Evolutionary conservation across 2,113 vertebrate genomes (phyloP).

Genomic region (Pangasianodon hypophthalmus): DNA sequence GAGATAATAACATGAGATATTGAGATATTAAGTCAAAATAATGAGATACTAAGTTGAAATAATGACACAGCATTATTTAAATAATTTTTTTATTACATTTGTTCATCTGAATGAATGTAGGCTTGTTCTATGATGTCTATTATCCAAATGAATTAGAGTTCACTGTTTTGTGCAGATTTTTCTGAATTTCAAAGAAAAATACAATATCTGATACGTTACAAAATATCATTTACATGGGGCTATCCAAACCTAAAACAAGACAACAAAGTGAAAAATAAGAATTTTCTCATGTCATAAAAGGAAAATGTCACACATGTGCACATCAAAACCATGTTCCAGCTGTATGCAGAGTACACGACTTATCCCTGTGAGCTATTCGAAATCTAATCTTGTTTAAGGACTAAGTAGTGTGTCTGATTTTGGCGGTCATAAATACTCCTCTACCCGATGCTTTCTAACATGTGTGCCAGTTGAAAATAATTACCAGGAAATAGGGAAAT

Average conservation of each 20-base stretch:
- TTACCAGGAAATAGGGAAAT: constrained; percentile 50
- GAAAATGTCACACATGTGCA: background rate
- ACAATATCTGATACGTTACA: too few relatives aligned
- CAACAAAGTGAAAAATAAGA: background rate
- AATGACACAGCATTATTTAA: too few relatives aligned
- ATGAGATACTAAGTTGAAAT: too few relatives aligned
- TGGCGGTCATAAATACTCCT: background rate
- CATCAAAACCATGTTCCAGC: background rate
- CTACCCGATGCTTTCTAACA: constrained; percentile 27
- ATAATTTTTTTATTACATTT: too few relatives aligned
- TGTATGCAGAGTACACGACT: background rate
- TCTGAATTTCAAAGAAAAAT: too few relatives aligned
- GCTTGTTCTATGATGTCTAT: background rate
- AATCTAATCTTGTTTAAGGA: background rate
- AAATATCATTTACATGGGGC: background rate
- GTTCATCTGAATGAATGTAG: too few relatives aligned
- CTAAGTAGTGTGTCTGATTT: background rate
- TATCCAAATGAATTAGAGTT: background rate
- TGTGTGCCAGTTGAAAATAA: constrained; percentile 47
- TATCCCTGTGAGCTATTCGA: background rate
- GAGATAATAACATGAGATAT: too few relatives aligned
- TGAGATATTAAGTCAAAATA: too few relatives aligned
- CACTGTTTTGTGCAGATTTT: background rate
- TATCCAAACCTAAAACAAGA: background rate
- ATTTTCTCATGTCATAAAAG: background rate